These are phyloP conservation scores for Ceratina japonica DNA, from an alignment of 1,140 invertebrate genomes.

Conservation along the genomic window DNA sequence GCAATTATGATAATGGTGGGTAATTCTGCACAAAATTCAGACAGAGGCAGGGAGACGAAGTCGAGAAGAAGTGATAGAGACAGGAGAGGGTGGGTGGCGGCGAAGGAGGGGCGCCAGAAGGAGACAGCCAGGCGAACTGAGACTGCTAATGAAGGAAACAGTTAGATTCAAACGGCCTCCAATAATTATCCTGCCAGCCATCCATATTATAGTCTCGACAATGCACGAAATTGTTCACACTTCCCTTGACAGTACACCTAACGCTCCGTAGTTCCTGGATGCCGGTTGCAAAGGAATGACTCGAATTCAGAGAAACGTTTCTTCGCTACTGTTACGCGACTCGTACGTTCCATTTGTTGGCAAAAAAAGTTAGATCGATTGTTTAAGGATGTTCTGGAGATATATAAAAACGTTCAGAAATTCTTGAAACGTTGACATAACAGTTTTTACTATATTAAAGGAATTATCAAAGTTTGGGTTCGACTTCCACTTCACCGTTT, in stretches of 20 bases:
- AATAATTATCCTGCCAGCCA: constrained; percentile 78
- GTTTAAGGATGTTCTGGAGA: too few relatives aligned
- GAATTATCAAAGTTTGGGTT: too few relatives aligned
- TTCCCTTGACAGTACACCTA: constrained; percentile 77
- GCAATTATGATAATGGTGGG: constrained; percentile 80
- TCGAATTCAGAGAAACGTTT: constrained; percentile 18
- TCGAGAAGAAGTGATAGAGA: constrained; percentile 40
- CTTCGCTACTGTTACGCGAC: neutral
- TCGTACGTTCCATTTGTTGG: too few relatives aligned
- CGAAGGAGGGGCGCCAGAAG: constrained; percentile 22
- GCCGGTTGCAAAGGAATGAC: constrained; percentile 47
- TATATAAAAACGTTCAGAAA: too few relatives aligned
- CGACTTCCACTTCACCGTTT: too few relatives aligned
- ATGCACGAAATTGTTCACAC: constrained; percentile 80
- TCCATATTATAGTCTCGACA: constrained; percentile 76
- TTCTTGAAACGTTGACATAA: too few relatives aligned
- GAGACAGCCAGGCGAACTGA: constrained; percentile 75
- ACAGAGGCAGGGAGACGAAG: constrained; percentile 53
- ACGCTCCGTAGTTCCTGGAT: constrained; percentile 69
- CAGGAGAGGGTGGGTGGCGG: constrained; percentile 33
- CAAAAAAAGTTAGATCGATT: too few relatives aligned
- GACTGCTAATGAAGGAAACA: constrained; percentile 81
- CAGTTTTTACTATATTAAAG: too few relatives aligned
- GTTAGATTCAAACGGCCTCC: constrained; percentile 80
- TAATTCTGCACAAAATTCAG: constrained; percentile 79